These are phyloP conservation scores for Phyllostomus hastatus DNA, from an alignment of 2,113 vertebrate genomes.

Conservation along the genomic window DNA sequence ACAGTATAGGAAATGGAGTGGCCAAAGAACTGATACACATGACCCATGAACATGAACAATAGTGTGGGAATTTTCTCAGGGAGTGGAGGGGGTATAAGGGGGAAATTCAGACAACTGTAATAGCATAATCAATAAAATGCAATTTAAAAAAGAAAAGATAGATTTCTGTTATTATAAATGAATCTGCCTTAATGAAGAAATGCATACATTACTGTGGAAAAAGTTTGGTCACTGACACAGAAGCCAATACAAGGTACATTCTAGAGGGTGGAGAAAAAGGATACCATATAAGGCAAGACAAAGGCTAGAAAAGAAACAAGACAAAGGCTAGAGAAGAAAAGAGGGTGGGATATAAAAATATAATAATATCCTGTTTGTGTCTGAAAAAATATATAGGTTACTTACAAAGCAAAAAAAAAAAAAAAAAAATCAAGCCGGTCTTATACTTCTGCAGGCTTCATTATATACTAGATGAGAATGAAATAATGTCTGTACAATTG, in stretches of 20 bases:
- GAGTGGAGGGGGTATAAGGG: too few species aligned
- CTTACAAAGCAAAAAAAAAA: neutral
- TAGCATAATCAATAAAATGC: too few species aligned
- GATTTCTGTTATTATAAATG: neutral
- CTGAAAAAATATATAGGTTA: neutral
- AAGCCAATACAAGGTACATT: neutral
- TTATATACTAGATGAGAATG: neutral
- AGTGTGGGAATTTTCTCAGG: too few species aligned
- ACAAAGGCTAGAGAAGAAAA: neutral
- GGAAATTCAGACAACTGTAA: too few species aligned
- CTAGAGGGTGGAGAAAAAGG: neutral
- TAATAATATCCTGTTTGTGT: neutral
- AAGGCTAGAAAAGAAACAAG: neutral
- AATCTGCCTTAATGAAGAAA: neutral
- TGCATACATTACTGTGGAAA: neutral
- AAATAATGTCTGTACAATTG: neutral
- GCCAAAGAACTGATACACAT: too few species aligned
- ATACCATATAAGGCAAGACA: neutral
- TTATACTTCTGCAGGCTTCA: neutral
- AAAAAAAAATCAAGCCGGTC: neutral
- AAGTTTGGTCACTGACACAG: neutral
- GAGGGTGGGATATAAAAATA: neutral
- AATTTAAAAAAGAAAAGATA: neutral
- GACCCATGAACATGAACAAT: too few species aligned
- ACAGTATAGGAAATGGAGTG: too few species aligned